Conservation (phyloP, 2,113 vertebrate species). For the Pao palembangensis region DNA sequence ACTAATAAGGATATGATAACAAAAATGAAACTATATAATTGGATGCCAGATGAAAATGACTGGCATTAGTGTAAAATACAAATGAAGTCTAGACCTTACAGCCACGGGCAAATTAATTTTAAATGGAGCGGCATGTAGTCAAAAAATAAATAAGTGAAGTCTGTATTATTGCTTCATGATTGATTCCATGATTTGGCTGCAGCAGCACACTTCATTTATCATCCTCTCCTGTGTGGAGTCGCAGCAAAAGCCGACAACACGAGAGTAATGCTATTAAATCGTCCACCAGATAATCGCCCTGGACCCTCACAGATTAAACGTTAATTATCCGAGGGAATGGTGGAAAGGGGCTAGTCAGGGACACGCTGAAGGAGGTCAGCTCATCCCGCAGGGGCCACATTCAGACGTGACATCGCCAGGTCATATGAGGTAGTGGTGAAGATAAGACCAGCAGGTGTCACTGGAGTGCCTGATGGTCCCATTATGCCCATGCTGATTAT, state of each 20-base stretch:
- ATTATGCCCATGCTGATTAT: too few relatives aligned
- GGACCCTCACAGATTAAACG: slow-evolving; percentile 49
- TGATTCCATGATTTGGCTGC: too few relatives aligned
- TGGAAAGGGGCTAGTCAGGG: slow-evolving; percentile 29
- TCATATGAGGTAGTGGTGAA: too few relatives aligned
- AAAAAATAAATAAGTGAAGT: too few relatives aligned
- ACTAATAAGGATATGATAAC: too few relatives aligned
- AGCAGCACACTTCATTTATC: slow-evolving; percentile 5
- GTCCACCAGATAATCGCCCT: slow-evolving; percentile 55
- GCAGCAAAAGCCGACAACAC: slow-evolving; percentile 17
- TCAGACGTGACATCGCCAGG: not conserved
- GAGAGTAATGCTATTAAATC: slow-evolving; percentile 54
- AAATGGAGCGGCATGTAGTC: not conserved
- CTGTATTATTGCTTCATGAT: too few relatives aligned
- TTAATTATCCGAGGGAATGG: slow-evolving; percentile 60
- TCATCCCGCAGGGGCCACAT: not conserved
- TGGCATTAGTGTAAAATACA: too few relatives aligned
- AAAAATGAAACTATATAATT: too few relatives aligned
- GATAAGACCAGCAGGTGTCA: too few relatives aligned
- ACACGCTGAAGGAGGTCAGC: slow-evolving; percentile 46
- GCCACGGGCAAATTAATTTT: not conserved
- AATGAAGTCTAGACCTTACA: too few relatives aligned
- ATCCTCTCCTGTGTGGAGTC: slow-evolving; percentile 1
- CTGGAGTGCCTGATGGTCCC: too few relatives aligned
- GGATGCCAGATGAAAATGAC: too few relatives aligned